Percentiles rank a stretch among this genome's conserved stretches.
phyloP scores from a whole-genome alignment of 2,113 vertebrate genomes.

The Nycticebus coucang region DNA sequence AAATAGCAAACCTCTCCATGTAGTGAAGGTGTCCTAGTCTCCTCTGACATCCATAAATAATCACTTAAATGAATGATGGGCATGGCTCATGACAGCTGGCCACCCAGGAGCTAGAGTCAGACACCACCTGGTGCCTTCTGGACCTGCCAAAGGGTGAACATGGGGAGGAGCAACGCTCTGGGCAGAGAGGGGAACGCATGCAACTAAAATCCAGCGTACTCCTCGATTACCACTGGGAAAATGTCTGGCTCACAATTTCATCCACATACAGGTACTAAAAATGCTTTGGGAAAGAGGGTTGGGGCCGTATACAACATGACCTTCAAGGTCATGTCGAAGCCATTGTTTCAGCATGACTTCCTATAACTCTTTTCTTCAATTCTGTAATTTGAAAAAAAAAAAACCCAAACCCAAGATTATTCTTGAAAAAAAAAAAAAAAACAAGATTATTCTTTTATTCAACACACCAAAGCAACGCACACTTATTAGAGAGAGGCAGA shows the following conservation, averaged over 20 bases:
- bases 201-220: not conserved
- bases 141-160: not conserved
- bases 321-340: not conserved
- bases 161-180: not conserved
- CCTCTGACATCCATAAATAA: not conserved
- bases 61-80: not conserved
- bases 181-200: fast-evolving
- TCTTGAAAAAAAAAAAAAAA: not conserved
- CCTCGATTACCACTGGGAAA: not conserved
- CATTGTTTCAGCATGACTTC: not conserved
- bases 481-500: not conserved
- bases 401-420: too few species aligned
- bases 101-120: not conserved
- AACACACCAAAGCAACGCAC: not conserved
- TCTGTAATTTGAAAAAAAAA: not conserved
- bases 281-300: not conserved
- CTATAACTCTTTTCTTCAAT: not conserved
- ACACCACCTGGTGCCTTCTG: not conserved
- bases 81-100: too few species aligned
- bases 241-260: not conserved
- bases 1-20: not conserved
- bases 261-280: not conserved
- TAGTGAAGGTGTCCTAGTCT: not conserved
- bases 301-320: not conserved
- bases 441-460: not conserved